Percentiles rank a stretch among this genome's conserved stretches.
phyloP scores from a whole-genome alignment of 2,888 invertebrate species.

The Orthonevra nobilis region DNA sequence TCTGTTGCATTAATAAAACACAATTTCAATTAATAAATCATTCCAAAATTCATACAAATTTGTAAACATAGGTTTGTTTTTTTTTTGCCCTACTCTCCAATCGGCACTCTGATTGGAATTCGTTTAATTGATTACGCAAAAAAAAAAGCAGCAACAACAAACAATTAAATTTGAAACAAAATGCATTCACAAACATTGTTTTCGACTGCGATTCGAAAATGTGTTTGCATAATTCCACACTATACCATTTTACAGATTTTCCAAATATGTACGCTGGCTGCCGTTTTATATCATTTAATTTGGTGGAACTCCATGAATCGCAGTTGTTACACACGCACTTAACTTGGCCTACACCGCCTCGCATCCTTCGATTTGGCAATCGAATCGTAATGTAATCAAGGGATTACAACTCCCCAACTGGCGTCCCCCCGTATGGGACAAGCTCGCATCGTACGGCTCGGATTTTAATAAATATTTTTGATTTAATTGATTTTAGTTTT shows the following conservation, averaged over 20 bases:
- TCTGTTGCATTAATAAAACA: no score
- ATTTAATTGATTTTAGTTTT: conserved; percentile 53
- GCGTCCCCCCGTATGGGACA: no score
- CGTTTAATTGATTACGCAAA: conserved; percentile 36
- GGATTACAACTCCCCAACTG: conserved; percentile 48
- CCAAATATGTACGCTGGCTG: neutral
- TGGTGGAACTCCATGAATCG: conserved; percentile 22
- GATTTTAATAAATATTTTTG: conserved; percentile 63
- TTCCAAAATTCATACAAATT: no score
- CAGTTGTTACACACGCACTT: conserved; percentile 33
- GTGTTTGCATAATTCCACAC: conserved; percentile 23
- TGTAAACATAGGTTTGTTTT: no score
- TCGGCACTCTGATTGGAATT: conserved; percentile 45
- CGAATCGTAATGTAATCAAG: conserved; percentile 59
- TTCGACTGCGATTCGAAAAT: conserved; percentile 45
- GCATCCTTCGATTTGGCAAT: neutral
- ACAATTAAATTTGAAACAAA: conserved; percentile 1
- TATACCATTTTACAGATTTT: no score
- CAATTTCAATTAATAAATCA: no score
- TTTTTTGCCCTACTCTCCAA: no score
- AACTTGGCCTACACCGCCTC: neutral
- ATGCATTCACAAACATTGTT: conserved; percentile 46
- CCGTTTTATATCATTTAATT: conserved; percentile 29
- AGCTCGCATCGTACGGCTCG: conserved; percentile 5
- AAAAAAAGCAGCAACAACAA: neutral